phyloP scores from a whole-genome alignment of 2,797 vertebrate species.

The Chaenodraco wilsoni region DNA sequence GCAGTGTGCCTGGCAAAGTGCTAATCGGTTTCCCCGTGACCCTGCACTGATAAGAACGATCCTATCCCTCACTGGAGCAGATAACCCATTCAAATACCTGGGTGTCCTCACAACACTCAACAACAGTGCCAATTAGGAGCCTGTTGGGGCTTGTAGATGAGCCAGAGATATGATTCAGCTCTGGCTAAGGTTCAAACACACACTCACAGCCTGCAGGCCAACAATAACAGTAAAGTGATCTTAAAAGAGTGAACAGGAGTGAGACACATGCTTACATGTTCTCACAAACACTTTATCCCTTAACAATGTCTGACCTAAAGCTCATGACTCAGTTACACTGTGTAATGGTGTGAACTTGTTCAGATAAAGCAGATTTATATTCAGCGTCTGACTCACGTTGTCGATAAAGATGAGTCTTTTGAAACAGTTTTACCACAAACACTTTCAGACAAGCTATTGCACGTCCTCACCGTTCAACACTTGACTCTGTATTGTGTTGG shows the following conservation, averaged over 20 bases:
- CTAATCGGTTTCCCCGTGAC: constrained; percentile 76
- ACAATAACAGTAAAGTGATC: constrained; percentile 59
- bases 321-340: constrained; percentile 48
- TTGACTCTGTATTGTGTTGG: constrained; percentile 35
- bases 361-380: constrained; percentile 15
- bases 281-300: constrained; percentile 39
- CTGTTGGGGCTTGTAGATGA: constrained; percentile 77
- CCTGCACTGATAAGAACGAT: constrained; percentile 77
- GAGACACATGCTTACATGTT: constrained; percentile 50
- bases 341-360: constrained; percentile 41
- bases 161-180: constrained; percentile 77
- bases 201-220: constrained; percentile 45
- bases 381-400: constrained; percentile 32
- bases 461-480: constrained; percentile 12
- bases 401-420: constrained; percentile 55
- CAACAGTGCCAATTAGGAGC: constrained; percentile 79
- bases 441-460: constrained; percentile 39
- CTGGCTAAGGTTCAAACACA: constrained; percentile 68
- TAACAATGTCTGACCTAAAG: constrained; percentile 31
- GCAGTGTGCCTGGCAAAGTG: constrained; percentile 59
- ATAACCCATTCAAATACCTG: constrained; percentile 78
- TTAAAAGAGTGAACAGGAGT: constrained; percentile 41
- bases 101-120: constrained; percentile 67
- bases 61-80: constrained; percentile 68
- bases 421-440: constrained; percentile 40